Base-by-base conservation (phyloP, 2,888 invertebrate species). In the Aleiodes leptofemur region DNA sequence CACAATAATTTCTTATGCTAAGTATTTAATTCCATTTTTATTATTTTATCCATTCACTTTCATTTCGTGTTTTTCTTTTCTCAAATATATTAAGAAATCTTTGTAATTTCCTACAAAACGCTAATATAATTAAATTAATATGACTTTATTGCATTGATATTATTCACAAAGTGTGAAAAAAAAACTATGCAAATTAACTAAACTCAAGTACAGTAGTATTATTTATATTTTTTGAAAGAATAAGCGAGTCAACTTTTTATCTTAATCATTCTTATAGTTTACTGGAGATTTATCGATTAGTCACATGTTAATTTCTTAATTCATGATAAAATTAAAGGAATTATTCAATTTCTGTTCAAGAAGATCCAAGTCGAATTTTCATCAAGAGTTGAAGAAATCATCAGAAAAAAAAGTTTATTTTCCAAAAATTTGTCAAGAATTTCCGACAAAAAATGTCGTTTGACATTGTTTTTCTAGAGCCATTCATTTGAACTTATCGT, bases 121-220 rank as follows among this genome's bases (percentile, higher is more conserved):
- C 57, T 50, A 29, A 74, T 59, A 77, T 31, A 55, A 43, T 43
- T 43, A 43, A 77, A 76, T 77, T 75, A 75, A 77, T 71, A 72
- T 77, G 78, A 77, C 78, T 23, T 23, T 78, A 51, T 75, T 73
- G 75, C 77, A 78, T 78, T 73, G 75, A 66, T 50, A 61, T 69
- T 57, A 66, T 51, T 70, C 72, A 55, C 53, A 38, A 13, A 34
- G n/a, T 64, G 14, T 48, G 50, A 13, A 43, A 74, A 74, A 55
- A 34, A 34, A 34, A 34, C 6, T 34, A 8, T 43, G 43, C 43
- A 43, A 43, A 11, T 43, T 43, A 43, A 56, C 2, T 56, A 11
- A 16, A 56, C 8, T 16, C 56, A 23, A 56, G 56, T 56, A 56
- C 56, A 8, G 8, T 56, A 56, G 43, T 11, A 43, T 43, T 43